These are phyloP conservation scores for Iphiclides podalirius DNA, from an alignment of 2,888 invertebrate genomes.

Conservation along the genomic window DNA sequence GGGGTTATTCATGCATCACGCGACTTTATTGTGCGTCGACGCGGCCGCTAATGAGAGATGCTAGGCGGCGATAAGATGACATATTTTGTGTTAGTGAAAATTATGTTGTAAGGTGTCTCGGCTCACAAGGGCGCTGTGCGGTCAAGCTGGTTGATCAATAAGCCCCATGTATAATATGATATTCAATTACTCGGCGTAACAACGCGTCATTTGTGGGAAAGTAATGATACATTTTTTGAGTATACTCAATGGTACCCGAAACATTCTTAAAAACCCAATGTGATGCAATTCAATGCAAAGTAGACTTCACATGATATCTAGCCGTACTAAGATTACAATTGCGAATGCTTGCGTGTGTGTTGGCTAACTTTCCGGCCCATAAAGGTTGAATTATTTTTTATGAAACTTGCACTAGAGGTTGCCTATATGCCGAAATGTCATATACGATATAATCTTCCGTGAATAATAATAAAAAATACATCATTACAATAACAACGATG, in stretches of 20 bases:
- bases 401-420: no score
- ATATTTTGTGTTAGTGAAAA: conserved; percentile 55
- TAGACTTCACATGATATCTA: no score
- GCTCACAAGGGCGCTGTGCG: conserved; percentile 56
- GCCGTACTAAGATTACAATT: no score
- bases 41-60: conserved; percentile 51
- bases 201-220: neutral
- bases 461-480: no score
- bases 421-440: no score
- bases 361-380: no score
- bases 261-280: conserved; percentile 32
- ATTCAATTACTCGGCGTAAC: neutral
- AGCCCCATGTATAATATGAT: conserved; percentile 38
- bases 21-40: conserved; percentile 47
- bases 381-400: no score
- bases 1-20: conserved; percentile 38
- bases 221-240: neutral
- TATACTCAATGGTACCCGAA: neutral
- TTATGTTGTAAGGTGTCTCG: conserved; percentile 58
- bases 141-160: conserved; percentile 56
- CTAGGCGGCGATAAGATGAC: conserved; percentile 51
- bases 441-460: no score
- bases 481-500: no score
- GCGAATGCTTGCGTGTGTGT: no score
- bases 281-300: no score